Conservation (phyloP, 2,797 vertebrate species). For the Trematomus bernacchii region DNA sequence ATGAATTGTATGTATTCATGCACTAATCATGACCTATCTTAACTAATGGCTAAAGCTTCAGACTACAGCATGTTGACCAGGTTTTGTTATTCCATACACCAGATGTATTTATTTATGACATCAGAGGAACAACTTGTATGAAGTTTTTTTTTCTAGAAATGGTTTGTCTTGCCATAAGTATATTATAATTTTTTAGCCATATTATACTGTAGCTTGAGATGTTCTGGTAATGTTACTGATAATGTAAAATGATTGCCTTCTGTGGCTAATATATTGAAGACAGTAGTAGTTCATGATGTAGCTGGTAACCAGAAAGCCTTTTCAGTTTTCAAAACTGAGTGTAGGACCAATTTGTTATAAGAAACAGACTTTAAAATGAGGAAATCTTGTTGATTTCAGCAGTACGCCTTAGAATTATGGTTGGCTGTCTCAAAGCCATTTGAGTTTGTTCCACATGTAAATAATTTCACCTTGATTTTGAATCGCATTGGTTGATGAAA, state of each 20-base stretch:
- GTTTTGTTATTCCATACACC: constrained; percentile 9
- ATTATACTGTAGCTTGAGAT: not conserved
- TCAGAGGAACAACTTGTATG: not conserved
- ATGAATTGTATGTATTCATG: constrained; percentile 4
- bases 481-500: no score
- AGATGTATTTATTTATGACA: not conserved
- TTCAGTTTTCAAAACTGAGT: not conserved
- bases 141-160: constrained; percentile 1
- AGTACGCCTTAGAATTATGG: not conserved
- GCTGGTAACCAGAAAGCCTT: not conserved
- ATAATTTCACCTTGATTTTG: no score
- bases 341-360: not conserved
- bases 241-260: not conserved
- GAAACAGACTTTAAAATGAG: not conserved
- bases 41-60: not conserved
- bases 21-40: constrained; percentile 7
- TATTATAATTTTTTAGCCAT: not conserved
- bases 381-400: no score
- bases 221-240: not conserved
- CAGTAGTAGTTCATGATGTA: not conserved
- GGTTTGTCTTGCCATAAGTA: not conserved
- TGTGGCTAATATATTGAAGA: not conserved
- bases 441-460: not conserved
- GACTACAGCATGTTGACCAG: constrained; percentile 3
- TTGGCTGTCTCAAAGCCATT: not conserved